phyloP scores from a whole-genome alignment of 2,113 vertebrate genomes.

The Sander lucioperca region DNA sequence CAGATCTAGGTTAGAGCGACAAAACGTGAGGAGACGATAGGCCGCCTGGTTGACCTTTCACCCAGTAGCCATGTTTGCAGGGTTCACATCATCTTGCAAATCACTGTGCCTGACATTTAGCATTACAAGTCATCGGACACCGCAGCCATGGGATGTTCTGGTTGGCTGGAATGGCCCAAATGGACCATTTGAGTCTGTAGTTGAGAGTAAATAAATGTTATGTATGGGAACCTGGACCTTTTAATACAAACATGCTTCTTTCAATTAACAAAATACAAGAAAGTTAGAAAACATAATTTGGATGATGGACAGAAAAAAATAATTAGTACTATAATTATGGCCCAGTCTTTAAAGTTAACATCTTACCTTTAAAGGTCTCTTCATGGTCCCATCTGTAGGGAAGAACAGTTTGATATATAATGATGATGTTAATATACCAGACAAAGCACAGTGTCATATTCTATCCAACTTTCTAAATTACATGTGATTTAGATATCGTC shows the following conservation, averaged over 20 bases:
- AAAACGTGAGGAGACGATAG: not conserved
- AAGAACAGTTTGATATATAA: not conserved
- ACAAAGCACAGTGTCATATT: not conserved
- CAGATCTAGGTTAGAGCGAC: not conserved
- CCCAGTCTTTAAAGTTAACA: not conserved
- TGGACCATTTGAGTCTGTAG: not conserved
- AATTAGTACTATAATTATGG: not conserved
- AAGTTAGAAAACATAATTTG: too few relatives aligned
- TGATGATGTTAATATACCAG: not conserved
- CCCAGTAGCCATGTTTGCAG: slow-evolving; percentile 6
- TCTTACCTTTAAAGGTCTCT: slow-evolving; percentile 39
- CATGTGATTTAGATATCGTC: not conserved
- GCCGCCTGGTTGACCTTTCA: slow-evolving; percentile 2
- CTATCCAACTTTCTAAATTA: not conserved
- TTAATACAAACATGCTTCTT: not conserved
- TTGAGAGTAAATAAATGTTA: not conserved
- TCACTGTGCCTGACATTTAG: slow-evolving; percentile 48
- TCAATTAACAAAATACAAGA: not conserved
- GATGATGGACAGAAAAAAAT: not conserved
- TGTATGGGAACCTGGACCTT: not conserved
- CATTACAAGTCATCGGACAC: slow-evolving; percentile 14
- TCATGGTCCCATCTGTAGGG: not conserved
- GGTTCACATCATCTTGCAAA: slow-evolving; percentile 4
- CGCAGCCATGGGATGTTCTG: not conserved
- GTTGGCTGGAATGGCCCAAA: slow-evolving; percentile 17